Conservation (phyloP, 30 jellyfish, hydroid and myxozoan genomes). For the Turritopsis rubra region DNA sequence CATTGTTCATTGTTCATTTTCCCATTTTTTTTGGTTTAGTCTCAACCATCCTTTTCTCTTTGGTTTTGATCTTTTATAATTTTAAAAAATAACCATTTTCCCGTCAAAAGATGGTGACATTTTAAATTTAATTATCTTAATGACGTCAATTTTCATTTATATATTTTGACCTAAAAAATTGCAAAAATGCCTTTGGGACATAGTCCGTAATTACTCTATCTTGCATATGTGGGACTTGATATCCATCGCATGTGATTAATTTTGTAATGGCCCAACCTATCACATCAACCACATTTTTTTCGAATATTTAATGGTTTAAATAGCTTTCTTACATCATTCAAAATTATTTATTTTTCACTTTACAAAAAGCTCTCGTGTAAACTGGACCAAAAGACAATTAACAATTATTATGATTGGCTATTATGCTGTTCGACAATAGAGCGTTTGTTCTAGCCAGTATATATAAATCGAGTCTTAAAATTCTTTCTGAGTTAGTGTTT, state of each 20-base stretch:
- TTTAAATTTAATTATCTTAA: not conserved
- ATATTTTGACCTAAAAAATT: not conserved
- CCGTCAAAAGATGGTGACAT: not conserved
- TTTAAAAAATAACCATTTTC: not conserved
- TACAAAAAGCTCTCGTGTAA: not conserved
- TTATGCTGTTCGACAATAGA: not conserved
- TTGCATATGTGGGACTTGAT: not conserved
- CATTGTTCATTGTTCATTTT: not conserved
- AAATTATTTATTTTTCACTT: not conserved
- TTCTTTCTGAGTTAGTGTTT: not conserved
- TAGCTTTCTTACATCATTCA: not conserved
- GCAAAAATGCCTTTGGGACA: not conserved
- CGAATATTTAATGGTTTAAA: not conserved
- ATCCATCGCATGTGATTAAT: not conserved
- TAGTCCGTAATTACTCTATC: not conserved
- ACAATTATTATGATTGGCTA: not conserved
- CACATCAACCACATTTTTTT: not conserved
- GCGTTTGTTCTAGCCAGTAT: not conserved
- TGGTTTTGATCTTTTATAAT: not conserved
- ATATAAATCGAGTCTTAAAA: not conserved
- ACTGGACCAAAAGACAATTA: not conserved
- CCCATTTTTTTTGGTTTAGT: not conserved
- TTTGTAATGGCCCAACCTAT: not conserved
- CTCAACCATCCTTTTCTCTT: not conserved
- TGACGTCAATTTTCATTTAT: not conserved